A percentile compares a stretch with the other conserved stretches of the same genome.
phyloP scores from a whole-genome alignment of 2,797 vertebrate species.

The Ciconia nigra region DNA sequence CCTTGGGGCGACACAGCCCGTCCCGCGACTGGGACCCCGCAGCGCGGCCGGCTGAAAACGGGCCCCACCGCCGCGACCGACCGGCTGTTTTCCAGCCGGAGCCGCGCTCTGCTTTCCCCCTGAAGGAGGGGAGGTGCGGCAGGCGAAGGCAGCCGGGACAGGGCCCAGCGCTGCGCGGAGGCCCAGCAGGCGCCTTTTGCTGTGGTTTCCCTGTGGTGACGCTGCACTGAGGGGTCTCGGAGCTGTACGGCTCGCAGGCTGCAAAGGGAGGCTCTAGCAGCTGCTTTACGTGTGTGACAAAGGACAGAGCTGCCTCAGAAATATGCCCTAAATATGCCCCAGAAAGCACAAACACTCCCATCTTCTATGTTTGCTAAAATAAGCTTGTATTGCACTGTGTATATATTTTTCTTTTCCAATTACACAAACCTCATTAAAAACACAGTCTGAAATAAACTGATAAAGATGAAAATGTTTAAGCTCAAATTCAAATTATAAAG shows the following conservation, averaged over 20 bases:
- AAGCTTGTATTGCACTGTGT: fast-evolving
- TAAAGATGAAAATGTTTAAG: neutral
- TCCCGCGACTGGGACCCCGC: neutral
- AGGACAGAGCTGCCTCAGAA: neutral
- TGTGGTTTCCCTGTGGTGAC: fast-evolving
- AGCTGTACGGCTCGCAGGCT: fast-evolving
- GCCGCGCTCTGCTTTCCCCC: neutral
- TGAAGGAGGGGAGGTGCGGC: neutral
- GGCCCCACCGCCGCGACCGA: neutral
- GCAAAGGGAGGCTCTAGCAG: neutral
- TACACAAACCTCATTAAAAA: neutral
- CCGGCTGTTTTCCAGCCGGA: neutral
- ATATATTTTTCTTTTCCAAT: neutral
- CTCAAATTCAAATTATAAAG: neutral
- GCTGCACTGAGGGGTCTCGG: fast-evolving
- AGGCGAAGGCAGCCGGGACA: neutral
- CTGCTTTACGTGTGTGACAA: fast-evolving
- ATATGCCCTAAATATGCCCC: fast-evolving
- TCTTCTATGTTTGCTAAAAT: neutral
- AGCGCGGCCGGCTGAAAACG: neutral
- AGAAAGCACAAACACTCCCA: neutral
- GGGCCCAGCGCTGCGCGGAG: neutral
- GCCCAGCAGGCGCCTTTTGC: fast-evolving
- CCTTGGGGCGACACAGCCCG: too few relatives aligned
- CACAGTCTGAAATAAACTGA: neutral